Percentiles rank a stretch among this genome's conserved stretches.
Conservation (phyloP, 1,140 invertebrate species). For the Trachelipus rathkii region DNA sequence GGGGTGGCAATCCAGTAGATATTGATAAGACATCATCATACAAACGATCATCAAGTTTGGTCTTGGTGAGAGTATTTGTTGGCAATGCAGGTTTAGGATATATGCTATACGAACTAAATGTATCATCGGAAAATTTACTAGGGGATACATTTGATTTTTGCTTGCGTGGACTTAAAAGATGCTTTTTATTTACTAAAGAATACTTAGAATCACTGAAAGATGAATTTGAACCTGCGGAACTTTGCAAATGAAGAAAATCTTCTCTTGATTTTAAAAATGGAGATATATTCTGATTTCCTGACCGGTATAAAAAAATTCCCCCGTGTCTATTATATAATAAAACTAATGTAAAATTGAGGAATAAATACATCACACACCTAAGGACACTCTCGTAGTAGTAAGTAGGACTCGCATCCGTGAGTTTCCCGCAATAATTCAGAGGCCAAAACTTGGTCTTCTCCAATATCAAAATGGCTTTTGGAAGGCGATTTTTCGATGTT, state of each 20-base stretch:
- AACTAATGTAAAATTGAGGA: too few relatives aligned
- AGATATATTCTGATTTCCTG: too few relatives aligned
- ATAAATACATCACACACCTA: too few relatives aligned
- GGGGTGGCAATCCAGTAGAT: conserved; percentile 33
- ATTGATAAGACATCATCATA: conserved; percentile 34
- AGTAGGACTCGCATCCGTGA: too few relatives aligned
- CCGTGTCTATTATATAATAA: too few relatives aligned
- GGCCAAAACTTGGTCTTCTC: too few relatives aligned
- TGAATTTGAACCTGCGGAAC: background rate
- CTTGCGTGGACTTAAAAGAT: conserved; percentile 10
- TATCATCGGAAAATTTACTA: conserved; percentile 28
- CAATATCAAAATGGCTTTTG: too few relatives aligned
- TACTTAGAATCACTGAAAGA: background rate
- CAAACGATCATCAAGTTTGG: conserved; percentile 28
- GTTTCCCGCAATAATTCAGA: too few relatives aligned
- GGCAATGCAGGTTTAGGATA: conserved; percentile 37
- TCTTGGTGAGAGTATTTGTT: conserved; percentile 19
- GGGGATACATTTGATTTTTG: conserved; percentile 24
- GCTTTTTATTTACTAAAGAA: background rate
- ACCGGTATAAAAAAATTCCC: too few relatives aligned
- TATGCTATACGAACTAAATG: conserved; percentile 37
- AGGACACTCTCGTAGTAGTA: too few relatives aligned
- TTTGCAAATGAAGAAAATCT: background rate
- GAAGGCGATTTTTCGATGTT: conserved; percentile 74
- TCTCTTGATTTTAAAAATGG: background rate